phyloP scores from a whole-genome alignment of 2,797 vertebrate species.

The Notamacropus eugenii region DNA sequence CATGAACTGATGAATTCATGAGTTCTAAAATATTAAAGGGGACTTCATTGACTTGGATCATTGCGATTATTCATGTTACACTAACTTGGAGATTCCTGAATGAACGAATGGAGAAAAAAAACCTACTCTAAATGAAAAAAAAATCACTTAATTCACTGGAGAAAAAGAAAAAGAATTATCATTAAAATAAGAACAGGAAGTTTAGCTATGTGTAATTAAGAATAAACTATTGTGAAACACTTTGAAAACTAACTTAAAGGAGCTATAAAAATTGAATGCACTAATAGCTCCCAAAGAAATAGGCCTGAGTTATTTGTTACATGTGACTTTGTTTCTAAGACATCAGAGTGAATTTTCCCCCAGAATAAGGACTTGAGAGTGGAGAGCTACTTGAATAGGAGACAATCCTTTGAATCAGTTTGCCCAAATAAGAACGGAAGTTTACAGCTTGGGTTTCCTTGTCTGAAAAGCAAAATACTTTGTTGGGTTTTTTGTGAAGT shows the following conservation, averaged over 20 bases:
- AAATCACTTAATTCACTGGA: neutral
- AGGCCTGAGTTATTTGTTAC: neutral
- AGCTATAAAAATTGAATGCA: constrained; percentile 26
- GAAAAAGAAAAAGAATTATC: neutral
- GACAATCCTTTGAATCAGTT: neutral
- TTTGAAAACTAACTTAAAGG: constrained; percentile 33
- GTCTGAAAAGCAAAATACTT: neutral
- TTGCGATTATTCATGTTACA: constrained; percentile 14
- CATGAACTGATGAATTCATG: neutral
- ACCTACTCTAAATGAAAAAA: neutral
- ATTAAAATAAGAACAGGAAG: neutral
- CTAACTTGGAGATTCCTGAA: neutral
- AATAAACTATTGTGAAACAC: neutral
- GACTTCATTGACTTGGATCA: neutral
- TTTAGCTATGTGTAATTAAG: constrained; percentile 15
- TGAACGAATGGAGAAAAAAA: constrained; percentile 6
- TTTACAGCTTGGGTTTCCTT: neutral
- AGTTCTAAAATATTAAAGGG: constrained; percentile 17
- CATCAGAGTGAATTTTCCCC: neutral
- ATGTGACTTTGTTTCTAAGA: neutral
- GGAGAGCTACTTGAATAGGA: neutral
- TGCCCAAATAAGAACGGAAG: neutral
- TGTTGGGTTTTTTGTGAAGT: neutral
- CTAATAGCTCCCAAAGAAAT: constrained; percentile 33
- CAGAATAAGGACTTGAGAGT: neutral